phyloP scores from a whole-genome alignment of 2,888 invertebrate species.

The Ecliptopera silaceata region DNA sequence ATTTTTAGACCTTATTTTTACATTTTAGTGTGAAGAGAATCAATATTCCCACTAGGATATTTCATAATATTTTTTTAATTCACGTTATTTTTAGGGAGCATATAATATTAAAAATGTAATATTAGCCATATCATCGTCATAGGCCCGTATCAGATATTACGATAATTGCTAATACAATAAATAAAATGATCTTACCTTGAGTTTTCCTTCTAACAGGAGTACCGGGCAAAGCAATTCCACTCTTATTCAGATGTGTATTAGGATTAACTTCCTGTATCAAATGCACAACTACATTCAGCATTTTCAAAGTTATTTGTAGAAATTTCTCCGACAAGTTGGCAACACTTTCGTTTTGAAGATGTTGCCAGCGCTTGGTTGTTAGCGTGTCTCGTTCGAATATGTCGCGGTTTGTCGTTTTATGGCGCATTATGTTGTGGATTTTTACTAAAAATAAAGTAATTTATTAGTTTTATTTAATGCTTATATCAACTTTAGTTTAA shows the following conservation, averaged over 20 bases:
- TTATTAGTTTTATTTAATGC: too few species aligned
- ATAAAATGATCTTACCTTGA: constrained; percentile 53
- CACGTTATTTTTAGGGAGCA: too few species aligned
- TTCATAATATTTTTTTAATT: too few species aligned
- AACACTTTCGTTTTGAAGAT: constrained; percentile 66
- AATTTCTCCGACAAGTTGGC: constrained; percentile 84
- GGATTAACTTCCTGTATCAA: constrained; percentile 88
- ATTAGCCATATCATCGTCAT: too few species aligned
- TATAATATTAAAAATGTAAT: too few species aligned
- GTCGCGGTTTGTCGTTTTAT: constrained; percentile 61
- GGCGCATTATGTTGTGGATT: constrained; percentile 71
- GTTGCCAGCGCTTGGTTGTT: constrained; percentile 67
- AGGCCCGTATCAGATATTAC: too few species aligned
- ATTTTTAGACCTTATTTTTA: too few species aligned
- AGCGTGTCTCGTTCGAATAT: constrained; percentile 71
- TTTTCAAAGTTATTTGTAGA: constrained; percentile 85
- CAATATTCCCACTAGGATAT: too few species aligned
- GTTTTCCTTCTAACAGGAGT: constrained; percentile 79
- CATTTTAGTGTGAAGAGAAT: too few species aligned
- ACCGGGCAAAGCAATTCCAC: constrained; percentile 81
- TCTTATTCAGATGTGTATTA: constrained; percentile 72
- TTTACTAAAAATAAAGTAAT: constrained; percentile 70
- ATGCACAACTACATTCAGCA: constrained; percentile 89
- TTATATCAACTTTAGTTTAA: too few species aligned
- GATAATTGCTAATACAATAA: too few species aligned